phyloP scores from a whole-genome alignment of 2,797 vertebrate genomes.

The Monodelphis domestica region DNA sequence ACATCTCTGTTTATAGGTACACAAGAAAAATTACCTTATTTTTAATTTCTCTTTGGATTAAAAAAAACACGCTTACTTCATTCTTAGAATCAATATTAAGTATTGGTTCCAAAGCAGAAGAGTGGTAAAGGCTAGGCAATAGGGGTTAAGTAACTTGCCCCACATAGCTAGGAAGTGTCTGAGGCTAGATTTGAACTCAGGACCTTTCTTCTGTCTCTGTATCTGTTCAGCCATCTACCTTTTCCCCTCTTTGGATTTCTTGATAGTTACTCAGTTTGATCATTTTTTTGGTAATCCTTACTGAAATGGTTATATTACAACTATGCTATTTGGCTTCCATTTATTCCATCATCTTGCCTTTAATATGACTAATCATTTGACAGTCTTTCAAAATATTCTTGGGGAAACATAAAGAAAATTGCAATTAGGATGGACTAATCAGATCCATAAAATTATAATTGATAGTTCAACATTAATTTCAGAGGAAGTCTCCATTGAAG shows the following conservation, averaged over 20 bases:
- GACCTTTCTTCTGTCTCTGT: too few species aligned
- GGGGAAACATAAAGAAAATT: neutral
- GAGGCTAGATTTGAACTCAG: too few species aligned
- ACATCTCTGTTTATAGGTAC: neutral
- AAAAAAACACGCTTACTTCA: too few species aligned
- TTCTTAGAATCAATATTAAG: too few species aligned
- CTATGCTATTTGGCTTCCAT: neutral
- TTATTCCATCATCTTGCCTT: neutral
- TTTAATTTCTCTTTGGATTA: neutral
- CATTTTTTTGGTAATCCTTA: neutral
- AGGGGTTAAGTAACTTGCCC: too few species aligned
- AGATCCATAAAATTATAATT: neutral
- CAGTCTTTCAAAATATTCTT: neutral
- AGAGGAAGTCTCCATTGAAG: too few species aligned
- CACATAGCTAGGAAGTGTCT: too few species aligned
- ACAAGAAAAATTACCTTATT: neutral
- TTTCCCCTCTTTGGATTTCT: neutral
- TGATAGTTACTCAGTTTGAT: neutral
- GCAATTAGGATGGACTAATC: neutral
- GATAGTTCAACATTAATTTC: too few species aligned
- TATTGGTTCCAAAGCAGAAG: too few species aligned
- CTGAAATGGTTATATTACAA: neutral
- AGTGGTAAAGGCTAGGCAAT: too few species aligned
- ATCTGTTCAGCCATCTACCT: too few species aligned
- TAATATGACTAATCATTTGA: neutral